Evolutionary conservation across 2,113 vertebrate species (phyloP).

Genomic region (Mesocricetus auratus): DNA sequence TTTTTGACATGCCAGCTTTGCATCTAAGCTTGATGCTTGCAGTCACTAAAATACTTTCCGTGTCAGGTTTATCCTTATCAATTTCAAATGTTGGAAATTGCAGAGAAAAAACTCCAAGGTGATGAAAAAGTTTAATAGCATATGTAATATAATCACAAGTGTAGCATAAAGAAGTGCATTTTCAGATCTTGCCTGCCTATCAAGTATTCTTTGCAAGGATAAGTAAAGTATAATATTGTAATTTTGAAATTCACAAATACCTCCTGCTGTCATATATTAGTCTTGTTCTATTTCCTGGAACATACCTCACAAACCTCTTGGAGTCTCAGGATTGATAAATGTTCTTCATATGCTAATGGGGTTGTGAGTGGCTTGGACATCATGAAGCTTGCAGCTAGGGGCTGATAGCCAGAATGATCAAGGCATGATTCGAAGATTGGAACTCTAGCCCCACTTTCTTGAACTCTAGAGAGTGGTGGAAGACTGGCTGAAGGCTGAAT

Average conservation of each 20-base stretch:
- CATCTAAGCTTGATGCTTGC: background rate
- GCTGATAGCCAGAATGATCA: background rate
- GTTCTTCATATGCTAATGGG: background rate
- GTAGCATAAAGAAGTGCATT: background rate
- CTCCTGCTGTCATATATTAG: background rate
- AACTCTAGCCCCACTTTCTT: background rate
- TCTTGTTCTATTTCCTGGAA: background rate
- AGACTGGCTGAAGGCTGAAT: background rate
- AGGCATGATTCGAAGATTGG: background rate
- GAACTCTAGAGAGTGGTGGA: background rate
- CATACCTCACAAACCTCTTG: background rate
- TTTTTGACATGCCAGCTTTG: background rate
- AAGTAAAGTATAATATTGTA: background rate
- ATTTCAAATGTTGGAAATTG: background rate
- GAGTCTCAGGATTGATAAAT: background rate
- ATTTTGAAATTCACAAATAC: background rate
- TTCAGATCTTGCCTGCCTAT: background rate
- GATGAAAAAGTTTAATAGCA: background rate
- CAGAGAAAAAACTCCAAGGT: background rate
- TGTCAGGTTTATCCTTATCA: background rate
- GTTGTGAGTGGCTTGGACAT: background rate
- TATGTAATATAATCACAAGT: background rate
- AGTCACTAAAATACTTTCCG: background rate
- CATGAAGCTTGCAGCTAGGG: background rate
- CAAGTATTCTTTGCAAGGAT: background rate